These are phyloP conservation scores for Mesembrinibis cayennensis DNA, from an alignment of 2,113 vertebrate species.

Conservation along the genomic window DNA sequence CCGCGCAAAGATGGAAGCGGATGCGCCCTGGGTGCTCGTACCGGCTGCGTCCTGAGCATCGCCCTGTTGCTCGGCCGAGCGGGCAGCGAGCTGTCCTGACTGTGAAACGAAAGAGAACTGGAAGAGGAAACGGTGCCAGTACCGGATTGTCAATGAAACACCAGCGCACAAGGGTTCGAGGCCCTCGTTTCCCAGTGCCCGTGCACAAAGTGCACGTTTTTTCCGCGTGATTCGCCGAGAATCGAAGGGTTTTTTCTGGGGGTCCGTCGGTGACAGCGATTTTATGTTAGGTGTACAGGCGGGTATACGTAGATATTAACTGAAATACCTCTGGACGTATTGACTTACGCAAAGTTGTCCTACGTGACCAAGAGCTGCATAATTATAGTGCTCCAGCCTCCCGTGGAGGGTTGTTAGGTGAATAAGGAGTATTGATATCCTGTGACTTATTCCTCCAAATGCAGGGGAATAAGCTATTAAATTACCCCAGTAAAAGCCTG, in stretches of 20 bases:
- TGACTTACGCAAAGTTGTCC: not conserved
- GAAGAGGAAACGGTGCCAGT: not conserved
- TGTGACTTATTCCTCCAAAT: not conserved
- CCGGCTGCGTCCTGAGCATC: accelerated
- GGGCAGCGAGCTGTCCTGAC: accelerated
- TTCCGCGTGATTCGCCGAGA: not conserved
- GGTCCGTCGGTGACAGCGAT: not conserved
- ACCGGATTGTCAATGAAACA: not conserved
- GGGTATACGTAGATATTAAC: not conserved
- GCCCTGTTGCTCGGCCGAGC: not conserved
- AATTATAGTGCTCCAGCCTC: not conserved
- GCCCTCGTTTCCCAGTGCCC: accelerated
- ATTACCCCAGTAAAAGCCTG: not conserved
- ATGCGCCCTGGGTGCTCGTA: not conserved
- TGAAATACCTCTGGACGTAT: accelerated
- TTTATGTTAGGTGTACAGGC: not conserved
- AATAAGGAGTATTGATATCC: not conserved
- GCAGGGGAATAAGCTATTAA: not conserved
- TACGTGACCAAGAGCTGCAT: not conserved
- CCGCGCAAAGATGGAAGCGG: not conserved
- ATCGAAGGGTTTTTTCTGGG: not conserved
- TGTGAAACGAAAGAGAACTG: not conserved
- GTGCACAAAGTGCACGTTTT: accelerated
- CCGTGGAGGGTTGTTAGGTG: not conserved
- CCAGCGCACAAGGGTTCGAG: not conserved